These are phyloP conservation scores for Mesaphorura yosii DNA, from an alignment of 1,140 invertebrate species.

Conservation along the genomic window DNA sequence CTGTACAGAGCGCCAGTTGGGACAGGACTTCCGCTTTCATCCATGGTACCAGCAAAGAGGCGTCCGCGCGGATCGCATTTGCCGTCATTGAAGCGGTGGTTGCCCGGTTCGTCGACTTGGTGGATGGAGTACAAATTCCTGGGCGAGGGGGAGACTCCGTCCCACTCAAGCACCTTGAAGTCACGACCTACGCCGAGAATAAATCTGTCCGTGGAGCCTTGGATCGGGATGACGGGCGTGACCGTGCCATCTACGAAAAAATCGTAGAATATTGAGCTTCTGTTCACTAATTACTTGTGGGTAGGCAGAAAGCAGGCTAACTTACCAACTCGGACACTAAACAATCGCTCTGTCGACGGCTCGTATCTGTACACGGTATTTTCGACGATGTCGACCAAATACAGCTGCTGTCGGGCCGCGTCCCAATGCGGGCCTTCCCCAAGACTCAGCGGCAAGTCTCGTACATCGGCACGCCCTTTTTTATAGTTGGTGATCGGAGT, in stretches of 20 bases:
- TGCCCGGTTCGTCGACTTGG: conserved; percentile 45
- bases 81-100: conserved; percentile 61
- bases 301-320: neutral
- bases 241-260: conserved; percentile 18
- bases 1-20: conserved; percentile 5
- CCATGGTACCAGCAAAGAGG: neutral
- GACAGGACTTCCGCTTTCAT: neutral
- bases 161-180: conserved; percentile 46
- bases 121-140: conserved; percentile 38
- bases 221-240: conserved; percentile 52
- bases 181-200: conserved; percentile 50
- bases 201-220: conserved; percentile 47
- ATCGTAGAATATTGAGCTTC: neutral
- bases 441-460: too few species aligned
- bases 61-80: conserved; percentile 64
- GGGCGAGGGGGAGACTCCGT: neutral
- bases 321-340: conserved; percentile 34
- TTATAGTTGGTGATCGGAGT: too few species aligned
- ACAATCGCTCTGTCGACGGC: conserved; percentile 39
- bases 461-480: too few species aligned
- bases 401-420: conserved; percentile 44
- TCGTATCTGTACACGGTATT: conserved; percentile 47
- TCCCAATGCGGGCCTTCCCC: conserved; percentile 59
- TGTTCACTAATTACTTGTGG: neutral
- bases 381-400: conserved; percentile 52